phyloP scores from a whole-genome alignment of 2,797 vertebrate genomes.

The Agapornis canus region DNA sequence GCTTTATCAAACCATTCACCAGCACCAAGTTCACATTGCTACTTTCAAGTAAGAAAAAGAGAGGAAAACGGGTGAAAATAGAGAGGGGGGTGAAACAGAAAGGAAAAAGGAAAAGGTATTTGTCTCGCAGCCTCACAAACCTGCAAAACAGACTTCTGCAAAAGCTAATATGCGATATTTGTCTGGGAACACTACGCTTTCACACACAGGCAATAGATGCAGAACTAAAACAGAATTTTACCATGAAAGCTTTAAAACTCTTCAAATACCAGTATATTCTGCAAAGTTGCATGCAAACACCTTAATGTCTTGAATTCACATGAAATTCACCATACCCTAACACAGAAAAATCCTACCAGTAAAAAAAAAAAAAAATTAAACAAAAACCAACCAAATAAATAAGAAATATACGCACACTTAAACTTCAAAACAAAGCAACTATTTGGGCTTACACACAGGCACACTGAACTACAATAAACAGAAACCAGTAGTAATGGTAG shows the following conservation, averaged over 20 bases:
- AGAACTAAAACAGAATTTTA: not conserved
- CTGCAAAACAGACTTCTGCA: not conserved
- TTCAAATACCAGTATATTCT: not conserved
- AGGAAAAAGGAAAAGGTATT: not conserved
- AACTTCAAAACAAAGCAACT: not conserved
- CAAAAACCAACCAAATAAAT: not conserved
- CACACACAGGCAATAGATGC: not conserved
- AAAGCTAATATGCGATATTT: not conserved
- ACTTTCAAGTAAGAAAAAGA: not conserved
- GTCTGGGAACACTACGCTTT: not conserved
- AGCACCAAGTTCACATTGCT: not conserved
- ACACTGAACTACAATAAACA: not conserved
- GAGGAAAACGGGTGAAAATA: fast-evolving
- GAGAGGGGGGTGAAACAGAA: fast-evolving
- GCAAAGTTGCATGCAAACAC: not conserved
- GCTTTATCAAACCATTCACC: not conserved
- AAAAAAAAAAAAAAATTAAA: too few species aligned
- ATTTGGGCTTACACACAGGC: not conserved
- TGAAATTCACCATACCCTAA: not conserved
- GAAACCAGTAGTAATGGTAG: not conserved
- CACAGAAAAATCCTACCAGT: not conserved
- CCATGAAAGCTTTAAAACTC: not conserved
- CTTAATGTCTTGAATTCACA: not conserved
- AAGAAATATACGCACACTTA: not conserved
- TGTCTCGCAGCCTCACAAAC: not conserved